Evolutionary conservation across 2,888 invertebrate genomes (phyloP).

Genomic region (Dyspetes luteomarginatus): DNA sequence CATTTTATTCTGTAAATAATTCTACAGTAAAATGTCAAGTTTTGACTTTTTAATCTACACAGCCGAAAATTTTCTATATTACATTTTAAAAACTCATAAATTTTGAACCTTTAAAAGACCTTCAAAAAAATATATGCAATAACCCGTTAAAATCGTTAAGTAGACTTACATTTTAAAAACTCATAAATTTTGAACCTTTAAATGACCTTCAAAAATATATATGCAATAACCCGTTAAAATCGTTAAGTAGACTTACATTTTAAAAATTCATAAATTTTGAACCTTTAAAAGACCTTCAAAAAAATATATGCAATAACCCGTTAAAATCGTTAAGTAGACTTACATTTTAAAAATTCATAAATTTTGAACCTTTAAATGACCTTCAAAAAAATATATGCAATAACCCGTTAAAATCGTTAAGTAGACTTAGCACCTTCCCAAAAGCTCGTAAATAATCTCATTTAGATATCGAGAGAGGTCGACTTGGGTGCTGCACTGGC

Average conservation of each 20-base stretch:
- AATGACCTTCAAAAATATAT: too few species aligned
- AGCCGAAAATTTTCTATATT: too few species aligned
- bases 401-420: neutral
- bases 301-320: too few species aligned
- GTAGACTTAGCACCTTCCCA: neutral
- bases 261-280: neutral
- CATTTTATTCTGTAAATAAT: too few species aligned
- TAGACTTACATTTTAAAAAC: neutral
- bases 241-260: neutral
- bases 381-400: too few species aligned
- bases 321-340: neutral
- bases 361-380: neutral
- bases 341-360: neutral
- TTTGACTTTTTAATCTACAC: too few species aligned
- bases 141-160: too few species aligned
- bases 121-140: too few species aligned
- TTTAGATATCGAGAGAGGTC: slow-evolving; percentile 22
- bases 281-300: too few species aligned
- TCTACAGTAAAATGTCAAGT: too few species aligned
- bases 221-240: neutral
- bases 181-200: neutral
- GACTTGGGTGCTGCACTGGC: slow-evolving; percentile 15
- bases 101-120: neutral
- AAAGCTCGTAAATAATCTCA: slow-evolving; percentile 25
- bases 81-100: neutral